phyloP scores from a whole-genome alignment of 2,888 invertebrate species.

The Notodonta dromedarius region DNA sequence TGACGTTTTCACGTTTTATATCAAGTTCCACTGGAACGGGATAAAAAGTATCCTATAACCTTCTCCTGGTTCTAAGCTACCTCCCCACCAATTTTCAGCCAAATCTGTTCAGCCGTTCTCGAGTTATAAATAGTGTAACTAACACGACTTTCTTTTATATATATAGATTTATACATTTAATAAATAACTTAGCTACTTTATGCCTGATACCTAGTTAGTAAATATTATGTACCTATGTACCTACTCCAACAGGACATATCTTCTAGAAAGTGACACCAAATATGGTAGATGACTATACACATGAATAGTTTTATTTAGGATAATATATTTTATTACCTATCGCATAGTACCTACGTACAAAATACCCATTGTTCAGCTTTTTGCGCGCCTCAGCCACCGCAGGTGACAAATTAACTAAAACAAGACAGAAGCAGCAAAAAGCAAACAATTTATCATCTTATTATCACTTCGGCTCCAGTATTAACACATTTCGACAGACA shows the following conservation, averaged over 20 bases:
- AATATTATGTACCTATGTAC: too few species aligned
- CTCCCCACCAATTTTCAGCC: too few species aligned
- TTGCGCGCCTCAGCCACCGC: conserved; percentile 32
- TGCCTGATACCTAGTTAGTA: too few species aligned
- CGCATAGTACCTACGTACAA: conserved; percentile 26
- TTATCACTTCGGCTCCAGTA: conserved; percentile 23
- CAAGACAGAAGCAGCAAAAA: conserved; percentile 8
- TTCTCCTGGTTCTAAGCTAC: too few species aligned
- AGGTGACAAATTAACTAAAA: conserved; percentile 38
- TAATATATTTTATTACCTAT: conserved; percentile 14
- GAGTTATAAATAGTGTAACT: too few species aligned
- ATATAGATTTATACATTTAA: too few species aligned
- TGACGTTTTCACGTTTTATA: too few species aligned
- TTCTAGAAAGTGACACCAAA: neutral
- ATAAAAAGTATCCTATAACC: too few species aligned
- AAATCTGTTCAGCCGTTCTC: too few species aligned
- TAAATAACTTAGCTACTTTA: too few species aligned
- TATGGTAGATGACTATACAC: neutral
- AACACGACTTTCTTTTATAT: too few species aligned
- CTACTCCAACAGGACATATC: neutral
- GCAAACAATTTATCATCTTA: conserved; percentile 23
- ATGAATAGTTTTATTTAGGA: conserved; percentile 28
- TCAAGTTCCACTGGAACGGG: too few species aligned
- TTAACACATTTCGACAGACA: conserved; percentile 35
- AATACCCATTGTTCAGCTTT: conserved; percentile 31